Evolutionary conservation across 2,113 vertebrate genomes (phyloP), one percentile per base, ranked within the genome.

Genomic region (Pangasianodon gigas): DNA sequence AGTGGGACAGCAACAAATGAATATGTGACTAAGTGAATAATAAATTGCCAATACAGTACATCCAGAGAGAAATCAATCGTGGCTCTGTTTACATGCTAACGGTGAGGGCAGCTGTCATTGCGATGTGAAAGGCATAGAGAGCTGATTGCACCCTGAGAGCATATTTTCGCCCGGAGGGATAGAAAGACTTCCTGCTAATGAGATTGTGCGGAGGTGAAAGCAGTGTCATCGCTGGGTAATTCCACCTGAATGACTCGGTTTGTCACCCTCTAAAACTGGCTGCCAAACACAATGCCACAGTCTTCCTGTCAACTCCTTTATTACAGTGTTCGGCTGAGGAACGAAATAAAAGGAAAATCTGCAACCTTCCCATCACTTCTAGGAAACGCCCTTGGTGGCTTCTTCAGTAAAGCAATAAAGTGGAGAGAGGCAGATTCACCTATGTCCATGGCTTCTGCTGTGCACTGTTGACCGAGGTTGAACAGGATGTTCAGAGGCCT

Each of bases 401-500:
- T 62, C 86, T 79, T 9, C 60, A 32, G 18, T 48, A 83, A 60
- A 46, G 19, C 44, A 29, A 67, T 65, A 32, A 69, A 54, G 16
- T 77, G 41, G 37, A 77, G 85, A 89, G 29, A 80, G 62, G 29
- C 26, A 84, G 86, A 46, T 54, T 56, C 54, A 80, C 83, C 65
- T 37, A 46, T 37, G 88, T 71, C 90, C 71, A 16, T 48, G 37
- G 86, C 75, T 82, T 32, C 89, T 77, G 77, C 44, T 67, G 85
- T 80, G 71, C 51, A 80, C 32, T 95, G 92, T 95, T 95, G 94
- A 95, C 93, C 89, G 54, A 93, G 79, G 89, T 90, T 91, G 92
- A 90, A 94, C 94, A 93, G 89, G 86, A 92, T 95, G 95, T 95
- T 93, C 93, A 77, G 80, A 84, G n/a, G 67, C 85, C 60, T 95